Evolutionary conservation across 2,888 invertebrate species (phyloP).

Genomic region (Caenorhabditis parvicauda): DNA sequence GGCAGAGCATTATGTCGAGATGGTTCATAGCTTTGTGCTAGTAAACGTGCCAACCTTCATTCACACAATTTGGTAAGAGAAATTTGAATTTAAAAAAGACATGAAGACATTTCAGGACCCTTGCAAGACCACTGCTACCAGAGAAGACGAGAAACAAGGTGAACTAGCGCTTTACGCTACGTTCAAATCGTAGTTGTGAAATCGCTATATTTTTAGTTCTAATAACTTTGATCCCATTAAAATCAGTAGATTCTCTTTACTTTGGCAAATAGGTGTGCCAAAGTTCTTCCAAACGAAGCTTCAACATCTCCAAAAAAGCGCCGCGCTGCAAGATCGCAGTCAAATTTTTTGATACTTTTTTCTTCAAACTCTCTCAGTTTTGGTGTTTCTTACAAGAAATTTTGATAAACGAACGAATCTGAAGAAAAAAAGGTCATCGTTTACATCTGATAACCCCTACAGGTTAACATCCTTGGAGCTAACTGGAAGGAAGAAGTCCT

Average conservation of each 20-base stretch:
- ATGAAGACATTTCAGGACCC: slow-evolving; percentile 32
- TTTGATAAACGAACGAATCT: too few relatives aligned
- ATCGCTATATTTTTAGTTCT: too few relatives aligned
- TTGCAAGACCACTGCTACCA: slow-evolving; percentile 55
- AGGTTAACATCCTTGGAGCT: slow-evolving; percentile 45
- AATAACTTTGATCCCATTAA: too few relatives aligned
- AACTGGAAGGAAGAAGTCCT: slow-evolving; percentile 51
- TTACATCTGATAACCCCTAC: background rate
- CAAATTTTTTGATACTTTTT: too few relatives aligned
- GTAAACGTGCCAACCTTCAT: slow-evolving; percentile 60
- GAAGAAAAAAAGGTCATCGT: background rate
- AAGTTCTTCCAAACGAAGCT: too few relatives aligned
- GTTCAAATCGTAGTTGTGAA: background rate
- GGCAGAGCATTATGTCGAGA: slow-evolving; percentile 54
- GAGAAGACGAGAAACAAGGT: slow-evolving; percentile 54
- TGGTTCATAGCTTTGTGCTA: slow-evolving; percentile 57
- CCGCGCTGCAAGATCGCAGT: too few relatives aligned
- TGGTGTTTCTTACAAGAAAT: too few relatives aligned
- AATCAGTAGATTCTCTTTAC: too few relatives aligned
- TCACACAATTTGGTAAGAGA: slow-evolving; percentile 36
- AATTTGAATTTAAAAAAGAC: background rate
- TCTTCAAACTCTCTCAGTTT: too few relatives aligned
- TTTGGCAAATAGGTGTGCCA: too few relatives aligned
- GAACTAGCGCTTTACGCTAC: too few relatives aligned
- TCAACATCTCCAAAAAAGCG: too few relatives aligned